Conservation (phyloP, 2,797 vertebrate genomes). For the Trichosurus vulpecula region DNA sequence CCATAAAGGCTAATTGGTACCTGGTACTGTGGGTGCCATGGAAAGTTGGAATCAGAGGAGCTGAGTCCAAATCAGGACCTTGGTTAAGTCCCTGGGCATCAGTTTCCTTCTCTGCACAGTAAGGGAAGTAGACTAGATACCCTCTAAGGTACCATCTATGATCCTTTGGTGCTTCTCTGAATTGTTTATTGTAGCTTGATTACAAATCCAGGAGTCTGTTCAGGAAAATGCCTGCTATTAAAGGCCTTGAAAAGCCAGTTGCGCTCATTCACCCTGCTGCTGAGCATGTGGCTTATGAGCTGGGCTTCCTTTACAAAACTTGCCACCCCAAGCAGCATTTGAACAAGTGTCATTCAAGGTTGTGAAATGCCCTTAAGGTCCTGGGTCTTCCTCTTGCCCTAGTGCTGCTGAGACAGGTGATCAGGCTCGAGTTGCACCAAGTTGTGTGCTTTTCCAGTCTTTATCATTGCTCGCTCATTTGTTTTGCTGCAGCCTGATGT, state of each 20-base stretch:
- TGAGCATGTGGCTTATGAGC: neutral
- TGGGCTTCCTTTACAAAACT: neutral
- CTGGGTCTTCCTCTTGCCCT: conserved; percentile 5
- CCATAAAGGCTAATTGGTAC: neutral
- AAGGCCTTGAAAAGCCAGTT: conserved; percentile 15
- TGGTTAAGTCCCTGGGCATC: neutral
- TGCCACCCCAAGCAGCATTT: neutral
- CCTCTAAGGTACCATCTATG: neutral
- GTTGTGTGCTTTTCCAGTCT: neutral
- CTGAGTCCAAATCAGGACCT: neutral
- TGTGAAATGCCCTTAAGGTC: neutral
- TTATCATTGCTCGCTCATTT: conserved; percentile 38
- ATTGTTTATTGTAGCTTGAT: conserved; percentile 19
- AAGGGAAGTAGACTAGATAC: neutral
- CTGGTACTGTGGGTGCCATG: neutral
- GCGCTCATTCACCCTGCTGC: neutral
- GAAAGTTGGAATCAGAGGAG: neutral
- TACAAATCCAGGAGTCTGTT: neutral
- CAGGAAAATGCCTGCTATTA: neutral
- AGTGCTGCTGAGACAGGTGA: neutral
- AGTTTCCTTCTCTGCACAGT: neutral
- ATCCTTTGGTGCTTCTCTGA: conserved; percentile 1
- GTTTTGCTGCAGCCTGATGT: neutral
- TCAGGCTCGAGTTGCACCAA: neutral
- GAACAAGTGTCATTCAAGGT: neutral